Evolutionary conservation across 2,113 vertebrate genomes (phyloP), one percentile per base, ranked within the genome.

Genomic region (Mormyrus lacerda): DNA sequence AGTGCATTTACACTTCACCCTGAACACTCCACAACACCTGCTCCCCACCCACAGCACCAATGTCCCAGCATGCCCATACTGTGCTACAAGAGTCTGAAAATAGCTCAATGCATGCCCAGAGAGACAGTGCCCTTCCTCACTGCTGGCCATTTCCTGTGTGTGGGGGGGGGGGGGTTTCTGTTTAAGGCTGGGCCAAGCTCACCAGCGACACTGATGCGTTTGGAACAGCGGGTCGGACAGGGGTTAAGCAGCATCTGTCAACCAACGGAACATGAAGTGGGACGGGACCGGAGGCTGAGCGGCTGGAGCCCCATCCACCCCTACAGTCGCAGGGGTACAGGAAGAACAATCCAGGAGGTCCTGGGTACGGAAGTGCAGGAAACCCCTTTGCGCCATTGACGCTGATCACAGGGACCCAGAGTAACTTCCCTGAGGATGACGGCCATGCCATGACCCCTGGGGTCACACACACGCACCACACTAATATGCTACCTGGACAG

Each of bases 191-290:
- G 92, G 90, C 87, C 92, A 92, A 90, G 90, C 83, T 92, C 94
- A 94, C 94, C 93, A 94, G 91, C 94, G 92, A 94, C 91, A 89
- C n/a, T 89, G 90, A 91, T 91, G 93, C 91, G 93, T 93, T 91
- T 91, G 90, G 65, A 91, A 92, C 88, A 73, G 88, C 44, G 92
- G 95, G 95, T 94, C 94, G 94, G 58, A 13, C 24, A 6, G 31
- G 88, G 94, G 95, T 96, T 95, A 95, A 95, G 93, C 93, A 93
- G 94, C 94, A 94, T 95, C 95, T 96, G 94, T 95, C 93, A 93
- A 94, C 94, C 92, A 93, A 76, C 88, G 93, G 92, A 95, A 92
- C 93, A 90, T 92, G 89, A 93, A 93, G 93, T 94, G 92, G 92
- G 91, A 90, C 89, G 83, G 4, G 50, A 88, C 89, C 11, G 91